Evolutionary conservation across 2,113 vertebrate species (phyloP), one percentile per base, ranked within the genome.

Genomic region (Holacanthus passer): DNA sequence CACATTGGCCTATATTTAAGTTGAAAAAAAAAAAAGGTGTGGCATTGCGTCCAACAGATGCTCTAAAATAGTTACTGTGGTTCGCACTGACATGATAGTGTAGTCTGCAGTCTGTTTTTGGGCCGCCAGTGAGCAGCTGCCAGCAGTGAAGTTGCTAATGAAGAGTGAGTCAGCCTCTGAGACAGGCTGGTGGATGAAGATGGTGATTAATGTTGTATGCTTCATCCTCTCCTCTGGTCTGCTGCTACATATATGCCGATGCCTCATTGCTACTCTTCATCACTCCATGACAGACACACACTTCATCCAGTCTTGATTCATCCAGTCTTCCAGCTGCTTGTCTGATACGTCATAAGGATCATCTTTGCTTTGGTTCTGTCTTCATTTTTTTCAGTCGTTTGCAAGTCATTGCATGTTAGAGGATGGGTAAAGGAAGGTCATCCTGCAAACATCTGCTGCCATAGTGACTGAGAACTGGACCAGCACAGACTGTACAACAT

Each of bases 121-220:
- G 37, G 77, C 29, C 80, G 59, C 67, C 80, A 53, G 75, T 35
- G 74, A 91, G 79, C 77, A 82, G 79, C 86, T 89, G 84, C 85
- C 83, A 87, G 87, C 75, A 81, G 79, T 74, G 79, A 87, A 77
- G 69, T 67, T 59, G 86, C 79, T 91, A 84, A 89, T 86, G 80
- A 89, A 82, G 87, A 88, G 80, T 91, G 91, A 93, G 89, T 91
- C 92, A 89, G 86, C 71, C 81, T 87, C 56, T 43, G 75, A 87
- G 86, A 88, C 88, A 78, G 77, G 59, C 86, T 79, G 90, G 52
- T 81, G 83, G 87, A 87, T 88, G 83, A 84, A 81, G 83, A 91
- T 62, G 73, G 77, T 88, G 77, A 92, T 90, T 91, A 87, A 87
- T 73, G 75, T 83, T 72, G 62, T 68, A 81, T 87, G 84, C 66